Evolutionary conservation across 2,113 vertebrate genomes (phyloP).

Genomic region (Callipepla californica): DNA sequence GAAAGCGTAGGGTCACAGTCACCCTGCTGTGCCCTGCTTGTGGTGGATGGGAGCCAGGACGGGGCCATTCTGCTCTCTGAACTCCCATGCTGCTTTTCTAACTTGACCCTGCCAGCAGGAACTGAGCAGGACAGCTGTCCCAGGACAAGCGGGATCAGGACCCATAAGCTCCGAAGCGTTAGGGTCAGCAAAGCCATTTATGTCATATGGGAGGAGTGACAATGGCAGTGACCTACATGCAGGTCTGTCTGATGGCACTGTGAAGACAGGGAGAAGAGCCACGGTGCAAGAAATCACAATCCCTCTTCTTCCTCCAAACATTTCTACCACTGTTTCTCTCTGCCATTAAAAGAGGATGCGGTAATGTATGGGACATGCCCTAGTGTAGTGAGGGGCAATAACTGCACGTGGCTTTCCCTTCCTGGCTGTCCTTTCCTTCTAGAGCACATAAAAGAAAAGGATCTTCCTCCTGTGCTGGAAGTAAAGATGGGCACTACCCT

Average conservation of each 20-base stretch:
- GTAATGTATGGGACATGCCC: background rate
- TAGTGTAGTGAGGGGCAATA: background rate
- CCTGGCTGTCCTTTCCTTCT: background rate
- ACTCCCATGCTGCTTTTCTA: background rate
- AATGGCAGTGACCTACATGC: background rate
- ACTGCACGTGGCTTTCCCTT: background rate
- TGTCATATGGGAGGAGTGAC: background rate
- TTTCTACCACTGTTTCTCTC: background rate
- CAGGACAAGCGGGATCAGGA: background rate
- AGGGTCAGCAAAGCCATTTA: conserved; percentile 19
- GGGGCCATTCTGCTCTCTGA: background rate
- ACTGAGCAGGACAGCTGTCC: background rate
- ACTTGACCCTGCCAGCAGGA: background rate
- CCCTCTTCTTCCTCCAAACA: background rate
- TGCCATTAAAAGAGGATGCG: background rate
- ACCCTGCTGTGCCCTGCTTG: fast-evolving
- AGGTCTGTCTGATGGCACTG: background rate
- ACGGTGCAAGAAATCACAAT: background rate
- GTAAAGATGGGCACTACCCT: background rate
- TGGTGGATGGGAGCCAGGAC: background rate
- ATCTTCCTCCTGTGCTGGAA: background rate
- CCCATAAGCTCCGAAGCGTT: background rate
- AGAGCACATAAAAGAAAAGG: fast-evolving
- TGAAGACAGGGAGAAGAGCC: background rate
- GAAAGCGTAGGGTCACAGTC: fast-evolving